Evolutionary conservation across 2,113 vertebrate genomes (phyloP), one percentile per base, ranked within the genome.

Genomic region (Apus apus): DNA sequence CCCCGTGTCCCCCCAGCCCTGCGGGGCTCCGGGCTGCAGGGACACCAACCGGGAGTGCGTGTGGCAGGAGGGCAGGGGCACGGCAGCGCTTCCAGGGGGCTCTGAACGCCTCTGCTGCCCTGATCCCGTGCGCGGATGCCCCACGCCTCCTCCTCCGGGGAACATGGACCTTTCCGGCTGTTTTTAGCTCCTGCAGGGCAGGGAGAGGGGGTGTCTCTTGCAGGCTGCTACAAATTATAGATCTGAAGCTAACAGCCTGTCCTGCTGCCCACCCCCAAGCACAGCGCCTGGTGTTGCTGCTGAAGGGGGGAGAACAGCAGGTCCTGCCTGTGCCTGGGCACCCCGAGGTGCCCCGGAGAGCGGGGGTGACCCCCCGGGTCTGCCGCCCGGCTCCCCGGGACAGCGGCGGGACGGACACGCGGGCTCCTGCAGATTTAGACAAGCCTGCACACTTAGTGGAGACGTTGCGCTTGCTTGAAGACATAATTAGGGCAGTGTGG

Each of bases 241-340:
- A 96, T 97, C 80, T 90, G 91, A 84, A 96, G 91, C 96, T 93
- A 97, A 74, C 94, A 97, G 91, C 94, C 95, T 96, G 82, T 97
- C 93, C 93, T 96, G 85, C 94, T 32, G 57, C 75, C 91, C 90
- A 72, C 95, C 92, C 88, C 73, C 87, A 50, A 38, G 50, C 91
- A 66, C 54, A 56, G 6, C 6, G 18, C 80, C 78, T 40, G 23
- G 87, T 23, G 87, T 15, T 81, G 64, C 74, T 48, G 87, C 80
- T 88, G 74, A 43, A 36, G 65, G 22, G 65, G 78, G 36, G 43
- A 0, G 1, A 60, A 4, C 3, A 46, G 46, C 71, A 61, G 84
- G 83, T 43, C 57, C 85, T 72, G 58, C 62, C 62, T 26, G 62
- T 43, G 85, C 51, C 75, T 30, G 21, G 8, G 25, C 34, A 34